Evolutionary conservation across 2,113 vertebrate species (phyloP).

Genomic region (Phaethon lepturus): DNA sequence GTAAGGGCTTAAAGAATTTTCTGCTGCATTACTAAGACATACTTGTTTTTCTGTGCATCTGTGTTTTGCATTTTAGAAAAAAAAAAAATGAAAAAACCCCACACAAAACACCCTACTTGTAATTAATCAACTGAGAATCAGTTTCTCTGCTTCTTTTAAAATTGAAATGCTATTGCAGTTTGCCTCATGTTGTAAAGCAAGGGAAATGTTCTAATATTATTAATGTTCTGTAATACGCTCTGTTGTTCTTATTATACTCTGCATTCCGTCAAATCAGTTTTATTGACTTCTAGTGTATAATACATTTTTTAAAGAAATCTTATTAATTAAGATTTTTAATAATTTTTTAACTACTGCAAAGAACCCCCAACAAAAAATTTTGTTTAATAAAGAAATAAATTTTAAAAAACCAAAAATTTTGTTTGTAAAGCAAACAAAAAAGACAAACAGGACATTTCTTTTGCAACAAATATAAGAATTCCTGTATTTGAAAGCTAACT

Average conservation of each 20-base stretch:
- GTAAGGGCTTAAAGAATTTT: neutral
- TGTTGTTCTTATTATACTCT: neutral
- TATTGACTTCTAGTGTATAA: neutral
- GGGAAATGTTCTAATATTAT: neutral
- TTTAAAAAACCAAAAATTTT: no score
- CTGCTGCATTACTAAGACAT: neutral
- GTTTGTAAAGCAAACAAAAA: neutral
- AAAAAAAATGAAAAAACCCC: neutral
- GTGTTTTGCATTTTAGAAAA: neutral
- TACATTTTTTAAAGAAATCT: neutral
- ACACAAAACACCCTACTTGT: neutral
- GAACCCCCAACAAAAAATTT: neutral
- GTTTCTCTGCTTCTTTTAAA: neutral
- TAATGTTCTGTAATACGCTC: neutral
- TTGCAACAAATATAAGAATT: neutral
- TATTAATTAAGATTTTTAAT: neutral
- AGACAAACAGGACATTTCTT: neutral
- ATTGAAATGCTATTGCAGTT: neutral
- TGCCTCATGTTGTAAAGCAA: neutral
- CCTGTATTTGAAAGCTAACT: neutral
- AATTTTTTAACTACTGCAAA: neutral
- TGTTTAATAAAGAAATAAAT: no score
- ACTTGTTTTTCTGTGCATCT: neutral
- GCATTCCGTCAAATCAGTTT: neutral
- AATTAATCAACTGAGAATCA: neutral